Base-by-base conservation (phyloP, 1,140 invertebrate genomes). In the Sycophila sp. region DNA sequence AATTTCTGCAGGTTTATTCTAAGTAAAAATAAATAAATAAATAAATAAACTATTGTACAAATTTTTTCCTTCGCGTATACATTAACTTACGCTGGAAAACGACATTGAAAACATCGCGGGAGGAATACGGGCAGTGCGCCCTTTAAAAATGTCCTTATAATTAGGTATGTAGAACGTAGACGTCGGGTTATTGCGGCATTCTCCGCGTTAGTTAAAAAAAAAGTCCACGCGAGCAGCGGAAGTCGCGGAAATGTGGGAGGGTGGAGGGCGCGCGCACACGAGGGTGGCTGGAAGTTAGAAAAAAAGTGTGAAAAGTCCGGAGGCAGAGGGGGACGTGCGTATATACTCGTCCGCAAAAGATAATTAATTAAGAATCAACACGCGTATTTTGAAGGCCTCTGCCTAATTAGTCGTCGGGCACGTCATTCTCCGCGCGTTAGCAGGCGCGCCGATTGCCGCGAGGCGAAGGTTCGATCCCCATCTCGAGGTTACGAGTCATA, bases 291-390 rank as follows among this genome's bases (percentile, higher is more conserved):
- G n/a, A n/a, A n/a, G n/a, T 28, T 17, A 26, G 5, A 26, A 59
- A 26, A 26, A 60, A 45, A 30, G 8, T 13, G 22, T 60, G 4
- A 28, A 30, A 45, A 28, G 13, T 45, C 2, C 42, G 42, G 3
- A 17, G 40, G n/a, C 13, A 47, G 42, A 19, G n/a, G n/a, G n/a
- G n/a, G n/a, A n/a, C n/a, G n/a, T n/a, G n/a, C n/a, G n/a, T 51
- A 2, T 15, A 51, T 4, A n/a, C 10, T 19, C 24, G 69, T 76
- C 59, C 58, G 74, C 80, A 73, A 81, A 81, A 78, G 77, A 82
- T 81, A 83, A 67, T 83, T 83, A 82, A 83, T 83, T 82, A 83
- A 79, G 76, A 80, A 82, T 83, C 81, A 83, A 81, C 77, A 81
- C 72, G 76, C 77, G 73, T 80, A 71, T 67, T 69, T 63, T 72